A percentile compares a stretch with the other conserved stretches of the same genome.
These are phyloP conservation scores for Onychomys leucogaster DNA, from an alignment of 2,797 vertebrate species.

Conservation along the genomic window DNA sequence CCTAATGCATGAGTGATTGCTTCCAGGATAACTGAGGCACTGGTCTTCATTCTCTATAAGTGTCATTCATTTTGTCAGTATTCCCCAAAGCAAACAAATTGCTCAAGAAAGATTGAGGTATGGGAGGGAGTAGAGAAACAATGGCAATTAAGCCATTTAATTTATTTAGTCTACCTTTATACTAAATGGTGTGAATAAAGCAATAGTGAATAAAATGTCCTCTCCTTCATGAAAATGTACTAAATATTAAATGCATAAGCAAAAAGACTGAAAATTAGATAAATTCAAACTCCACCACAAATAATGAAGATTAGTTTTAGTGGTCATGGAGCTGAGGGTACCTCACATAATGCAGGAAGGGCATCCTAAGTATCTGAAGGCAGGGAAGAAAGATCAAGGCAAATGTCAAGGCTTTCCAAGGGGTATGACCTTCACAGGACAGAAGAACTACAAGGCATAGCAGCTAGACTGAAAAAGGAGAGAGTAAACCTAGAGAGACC, in stretches of 20 bases:
- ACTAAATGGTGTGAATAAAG: slow-evolving; percentile 1
- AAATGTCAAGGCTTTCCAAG: background rate
- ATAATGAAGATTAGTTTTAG: background rate
- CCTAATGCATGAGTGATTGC: background rate
- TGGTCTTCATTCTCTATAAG: background rate
- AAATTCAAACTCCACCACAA: slow-evolving; percentile 30
- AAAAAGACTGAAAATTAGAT: background rate
- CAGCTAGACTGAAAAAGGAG: background rate
- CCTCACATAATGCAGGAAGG: background rate
- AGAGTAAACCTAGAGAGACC: too few relatives aligned
- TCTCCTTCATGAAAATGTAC: background rate
- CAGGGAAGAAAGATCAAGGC: background rate
- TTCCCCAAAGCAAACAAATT: slow-evolving; percentile 29
- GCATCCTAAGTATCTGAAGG: background rate
- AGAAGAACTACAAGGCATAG: background rate
- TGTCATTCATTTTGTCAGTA: background rate
- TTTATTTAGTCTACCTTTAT: background rate
- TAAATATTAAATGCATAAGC: slow-evolving; percentile 1
- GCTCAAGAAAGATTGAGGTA: background rate
- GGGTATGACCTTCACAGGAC: background rate
- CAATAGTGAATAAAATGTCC: background rate
- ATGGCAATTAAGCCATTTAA: slow-evolving; percentile 22
- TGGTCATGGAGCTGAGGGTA: background rate
- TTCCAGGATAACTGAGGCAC: background rate
- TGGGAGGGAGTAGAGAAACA: background rate